Evolutionary conservation across 2,113 vertebrate genomes (phyloP), one percentile per base, ranked within the genome.

Genomic region (Equus quagga): DNA sequence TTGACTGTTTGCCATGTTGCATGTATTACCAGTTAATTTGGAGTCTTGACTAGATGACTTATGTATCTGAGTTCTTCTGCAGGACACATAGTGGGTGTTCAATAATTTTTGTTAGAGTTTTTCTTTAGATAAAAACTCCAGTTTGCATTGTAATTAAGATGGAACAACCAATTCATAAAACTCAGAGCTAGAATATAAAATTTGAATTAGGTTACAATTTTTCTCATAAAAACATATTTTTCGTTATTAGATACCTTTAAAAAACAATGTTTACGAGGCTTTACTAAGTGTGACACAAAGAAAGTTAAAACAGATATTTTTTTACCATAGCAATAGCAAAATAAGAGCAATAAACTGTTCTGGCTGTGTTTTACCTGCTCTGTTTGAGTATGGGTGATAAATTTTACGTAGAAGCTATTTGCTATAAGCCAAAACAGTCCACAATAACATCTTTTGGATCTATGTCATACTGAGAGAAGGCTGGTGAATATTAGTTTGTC

Each of bases 171-270:
- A 56, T 78, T 94, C 78, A 19, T 69, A 95, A 90, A 94, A 92
- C 85, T 81, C 18, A 93, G 78, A 93, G 13, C 56, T 95, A 79
- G 26, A 89, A 97, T 92, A 87, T 81, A 36, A 96, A 96, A 94
- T 72, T 94, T 87, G 46, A 69, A 54, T 62, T 90, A 56, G 78
- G 56, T 78, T 73, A 73, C 14, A 79, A 46, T 92, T 44, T 91
- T 62, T 85, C 33, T 72, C 12, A 73, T 72, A 69, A 82, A 93
- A 79, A 46, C 41, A 62, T 26, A 18, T 49, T 97, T 96, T 70
- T 96, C 64, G 24, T 88, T 94, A 83, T 88, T 90, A 75, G n/a
- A 73, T 76, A 13, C 36, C 54, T 97, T 95, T 95, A 94, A 95
- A 94, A 79, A 86, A 4, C 4, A 76, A 6, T 70, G 23, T 7